Base-by-base conservation (phyloP, 2,113 vertebrate genomes). In the Microcebus ravelobensis region DNA sequence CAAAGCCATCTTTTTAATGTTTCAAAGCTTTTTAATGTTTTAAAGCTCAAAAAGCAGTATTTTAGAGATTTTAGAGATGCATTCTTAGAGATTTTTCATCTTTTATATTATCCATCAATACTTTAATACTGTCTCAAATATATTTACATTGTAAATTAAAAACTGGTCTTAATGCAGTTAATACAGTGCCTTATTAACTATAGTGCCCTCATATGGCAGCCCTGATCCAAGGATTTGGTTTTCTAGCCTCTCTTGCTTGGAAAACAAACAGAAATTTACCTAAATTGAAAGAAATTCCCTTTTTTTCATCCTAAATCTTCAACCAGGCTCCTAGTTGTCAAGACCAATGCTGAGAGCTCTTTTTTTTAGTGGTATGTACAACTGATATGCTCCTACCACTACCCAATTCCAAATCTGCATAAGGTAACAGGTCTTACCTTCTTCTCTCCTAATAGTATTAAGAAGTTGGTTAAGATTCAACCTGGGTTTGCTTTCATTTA, bases 11-110 rank as follows among this genome's bases (percentile, higher is more conserved):
- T 52, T 94, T 95, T 89, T 48, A 83, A 52, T 73, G 17, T 92
- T 87, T 79, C 34, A 52, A 25, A 50, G 31, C 88, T 87, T 94
- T 95, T 89, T 48, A 83, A 52, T 73, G 17, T 92, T 87, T 79
- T 29, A 52, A 25, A 50, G 31, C 88, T 87, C 42, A 68, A 92
- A 93, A 59, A 77, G 34, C 12, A 96, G 18, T 25, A 21, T 18
- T 74, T 65, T n/a, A n/a, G n/a, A n/a, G n/a, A n/a, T n/a, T n/a
- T n/a, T n/a, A n/a, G n/a, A n/a, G n/a, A n/a, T n/a, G 23, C 0
- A 27, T 83, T 74, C 83, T 87, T 87, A 80, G 39, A 48, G 27
- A 63, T 80, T 73, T 93, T 23, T 87, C 52, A 77, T 73, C 11
- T 79, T 67, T 73, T 31, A 70, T n/a, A 18, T 18, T 42, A 5